Conservation (phyloP, 1,140 invertebrate genomes). For the Neotoxoptera formosana region DNA sequence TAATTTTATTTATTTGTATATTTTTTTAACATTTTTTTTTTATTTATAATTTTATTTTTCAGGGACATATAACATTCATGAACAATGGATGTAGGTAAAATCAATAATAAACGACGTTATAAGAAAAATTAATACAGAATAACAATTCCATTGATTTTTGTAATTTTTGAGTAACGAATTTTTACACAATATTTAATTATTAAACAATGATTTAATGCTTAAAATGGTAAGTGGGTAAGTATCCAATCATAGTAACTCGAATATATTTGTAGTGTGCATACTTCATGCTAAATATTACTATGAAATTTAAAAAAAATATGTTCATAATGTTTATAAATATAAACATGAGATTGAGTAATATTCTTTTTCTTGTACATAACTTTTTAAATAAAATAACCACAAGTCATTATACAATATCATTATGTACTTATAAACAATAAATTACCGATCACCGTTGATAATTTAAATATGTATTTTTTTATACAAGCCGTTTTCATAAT, state of each 20-base stretch:
- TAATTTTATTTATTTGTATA: too few species aligned
- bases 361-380: not conserved
- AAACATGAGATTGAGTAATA: not conserved
- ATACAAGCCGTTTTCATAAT: not conserved
- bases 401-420: not conserved
- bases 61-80: not conserved
- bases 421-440: not conserved
- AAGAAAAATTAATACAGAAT: not conserved
- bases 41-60: not conserved
- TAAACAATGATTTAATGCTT: not conserved
- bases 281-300: not conserved
- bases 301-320: not conserved
- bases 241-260: not conserved
- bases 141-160: not conserved
- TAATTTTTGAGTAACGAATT: not conserved
- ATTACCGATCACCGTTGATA: not conserved
- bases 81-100: not conserved
- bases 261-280: not conserved
- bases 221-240: not conserved
- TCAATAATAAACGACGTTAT: not conserved
- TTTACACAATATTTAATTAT: not conserved
- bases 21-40: not conserved
- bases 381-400: not conserved
- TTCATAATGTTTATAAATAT: not conserved
- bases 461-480: not conserved